Percentiles rank a stretch among this genome's conserved stretches.
Conservation (phyloP, 2,113 vertebrate genomes). For the Regulus satrapa region DNA sequence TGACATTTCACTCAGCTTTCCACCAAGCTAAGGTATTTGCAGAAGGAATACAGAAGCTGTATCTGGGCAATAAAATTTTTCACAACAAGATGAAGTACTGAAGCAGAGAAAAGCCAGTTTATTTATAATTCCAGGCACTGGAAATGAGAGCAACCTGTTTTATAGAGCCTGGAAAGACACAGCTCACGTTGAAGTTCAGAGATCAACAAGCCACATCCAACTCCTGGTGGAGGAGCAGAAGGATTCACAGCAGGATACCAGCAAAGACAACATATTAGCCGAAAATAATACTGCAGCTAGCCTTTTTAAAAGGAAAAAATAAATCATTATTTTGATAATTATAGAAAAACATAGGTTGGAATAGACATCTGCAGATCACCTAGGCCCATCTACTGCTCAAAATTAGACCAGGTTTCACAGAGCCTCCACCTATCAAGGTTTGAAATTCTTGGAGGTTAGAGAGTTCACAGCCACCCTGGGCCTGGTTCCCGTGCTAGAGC, state of each 20-base stretch:
- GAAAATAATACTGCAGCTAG: background rate
- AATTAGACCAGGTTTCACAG: background rate
- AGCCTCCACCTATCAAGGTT: background rate
- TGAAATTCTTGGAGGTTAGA: background rate
- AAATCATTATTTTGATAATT: background rate
- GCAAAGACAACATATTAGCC: background rate
- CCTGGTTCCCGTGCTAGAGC: background rate
- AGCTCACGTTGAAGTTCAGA: background rate
- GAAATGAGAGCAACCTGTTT: background rate
- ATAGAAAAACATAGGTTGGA: background rate
- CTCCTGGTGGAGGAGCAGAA: background rate
- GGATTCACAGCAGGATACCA: background rate
- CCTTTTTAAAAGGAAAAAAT: background rate
- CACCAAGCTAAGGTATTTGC: background rate
- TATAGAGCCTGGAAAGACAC: background rate
- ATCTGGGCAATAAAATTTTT: background rate
- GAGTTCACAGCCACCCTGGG: background rate
- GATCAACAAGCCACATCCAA: background rate
- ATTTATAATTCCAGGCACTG: background rate
- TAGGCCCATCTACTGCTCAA: background rate
- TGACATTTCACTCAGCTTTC: background rate
- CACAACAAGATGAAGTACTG: background rate
- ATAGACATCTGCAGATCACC: background rate
- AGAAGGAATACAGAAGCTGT: background rate
- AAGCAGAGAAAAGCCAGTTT: background rate